Evolutionary conservation across 1,140 invertebrate genomes (phyloP), one percentile per base, ranked within the genome.

Genomic region (Drosophila aff.): DNA sequence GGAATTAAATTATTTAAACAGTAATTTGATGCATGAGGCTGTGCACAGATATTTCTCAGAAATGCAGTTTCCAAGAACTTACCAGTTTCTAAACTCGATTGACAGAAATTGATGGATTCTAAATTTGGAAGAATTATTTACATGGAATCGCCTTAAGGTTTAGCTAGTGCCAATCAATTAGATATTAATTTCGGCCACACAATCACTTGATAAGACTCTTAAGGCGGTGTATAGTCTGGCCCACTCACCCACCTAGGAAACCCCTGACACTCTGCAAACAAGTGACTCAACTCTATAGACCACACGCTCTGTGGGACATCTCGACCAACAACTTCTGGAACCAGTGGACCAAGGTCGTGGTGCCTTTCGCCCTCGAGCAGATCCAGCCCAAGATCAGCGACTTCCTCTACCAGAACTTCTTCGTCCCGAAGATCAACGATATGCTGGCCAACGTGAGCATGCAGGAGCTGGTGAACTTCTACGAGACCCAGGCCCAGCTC

Each of bases 271-370:
- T 40, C 36, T 1, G 6, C 36, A 8, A 40, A n/a, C 26, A 52
- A 23, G n/a, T 61, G 43, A 61, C 28, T 61, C 43, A 61, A 43
- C n/a, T n/a, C n/a, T n/a, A n/a, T n/a, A n/a, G n/a, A n/a, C n/a
- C n/a, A n/a, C n/a, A n/a, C 52, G 50, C 64, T 1, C 38, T 91
- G 36, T 79, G 69, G 86, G 65, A 69, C 49, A 82, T 87, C 53
- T 63, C 87, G 0, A 40, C 40, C 43, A 91, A 91, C 71, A 76
- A 84, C 26, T 84, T 84, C 21, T 57, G 46, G 28, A 87, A 91
- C 38, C 21, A 47, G 2, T 60, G 15, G 8, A 49, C 44, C 3
- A 44, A 69, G 52, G 44, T 72, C 8, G 15, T 66, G 0, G 4
- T 57, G 4, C 49, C 64, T 0, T 53, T 84, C 2, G 41, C 60